phyloP scores from a whole-genome alignment of 2,888 invertebrate species.

The Isotomurus palustris region DNA sequence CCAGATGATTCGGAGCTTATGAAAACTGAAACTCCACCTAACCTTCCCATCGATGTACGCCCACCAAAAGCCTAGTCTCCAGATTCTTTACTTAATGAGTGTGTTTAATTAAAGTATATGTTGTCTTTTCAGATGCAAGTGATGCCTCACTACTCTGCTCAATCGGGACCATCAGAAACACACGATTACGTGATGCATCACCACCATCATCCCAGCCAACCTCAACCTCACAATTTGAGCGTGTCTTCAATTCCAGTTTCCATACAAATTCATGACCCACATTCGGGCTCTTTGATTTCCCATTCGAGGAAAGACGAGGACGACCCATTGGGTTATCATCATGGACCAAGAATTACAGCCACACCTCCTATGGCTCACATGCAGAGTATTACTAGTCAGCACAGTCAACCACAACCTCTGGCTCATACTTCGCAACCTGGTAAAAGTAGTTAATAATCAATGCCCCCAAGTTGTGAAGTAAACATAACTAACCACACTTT shows the following conservation, averaged over 20 bases:
- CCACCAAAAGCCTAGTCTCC: too few species aligned
- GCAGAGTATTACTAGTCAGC: slow-evolving; percentile 6
- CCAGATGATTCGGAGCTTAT: not conserved
- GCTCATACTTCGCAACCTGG: slow-evolving; percentile 1
- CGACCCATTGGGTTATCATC: slow-evolving; percentile 2
- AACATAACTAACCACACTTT: too few species aligned
- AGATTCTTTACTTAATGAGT: too few species aligned
- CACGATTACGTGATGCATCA: slow-evolving; percentile 11
- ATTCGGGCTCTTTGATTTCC: not conserved
- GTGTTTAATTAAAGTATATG: not conserved
- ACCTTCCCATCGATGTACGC: slow-evolving; percentile 11
- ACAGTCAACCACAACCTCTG: slow-evolving; percentile 1
- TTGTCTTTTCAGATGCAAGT: slow-evolving; percentile 9
- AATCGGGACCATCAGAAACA: slow-evolving; percentile 7
- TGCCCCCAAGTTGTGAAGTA: too few species aligned
- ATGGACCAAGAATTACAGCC: slow-evolving; percentile 2
- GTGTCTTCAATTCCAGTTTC: slow-evolving; percentile 10
- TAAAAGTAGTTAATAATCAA: not conserved
- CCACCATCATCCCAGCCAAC: slow-evolving; percentile 20
- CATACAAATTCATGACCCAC: slow-evolving; percentile 23
- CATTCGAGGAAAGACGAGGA: slow-evolving; percentile 12
- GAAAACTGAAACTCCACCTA: slow-evolving; percentile 4
- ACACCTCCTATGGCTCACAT: slow-evolving; percentile 13
- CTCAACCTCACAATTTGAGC: slow-evolving; percentile 18
- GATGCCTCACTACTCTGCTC: slow-evolving; percentile 5